Base-by-base conservation (phyloP, 2,113 vertebrate species). In the western clawed frog (Xenopus tropicalis) region DNA sequence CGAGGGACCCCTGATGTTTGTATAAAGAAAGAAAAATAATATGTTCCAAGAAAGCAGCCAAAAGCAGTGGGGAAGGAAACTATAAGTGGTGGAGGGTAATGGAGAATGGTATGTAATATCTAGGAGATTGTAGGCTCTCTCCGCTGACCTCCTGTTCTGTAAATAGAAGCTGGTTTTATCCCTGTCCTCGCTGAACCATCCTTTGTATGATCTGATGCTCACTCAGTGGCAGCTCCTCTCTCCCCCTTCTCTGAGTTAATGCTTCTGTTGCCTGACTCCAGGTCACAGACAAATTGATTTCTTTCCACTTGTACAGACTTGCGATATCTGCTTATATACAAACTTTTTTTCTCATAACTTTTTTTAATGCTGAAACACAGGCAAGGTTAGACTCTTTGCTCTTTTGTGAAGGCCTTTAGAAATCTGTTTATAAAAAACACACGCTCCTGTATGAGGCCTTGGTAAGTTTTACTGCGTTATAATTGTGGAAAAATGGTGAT, bases 281-380 rank as follows among this genome's bases (percentile, higher is more conserved):
- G 72, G 72, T 75, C 72, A 69, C 57, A 19, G 58, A 75, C 24
- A 54, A 74, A 75, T 75, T 75, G 72, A 75, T 75, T 75, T 75
- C 11, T 75, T 54, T 63, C 21, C 46, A 46, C 16, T 67, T 21
- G 12, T 24, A 20, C 43, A 51, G 58, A 54, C 23, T 61, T 62
- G 9, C 7, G n/a, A 69, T 75, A 68, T 75, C 58, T 62, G 44
- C 61, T 61, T 75, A 69, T 75, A 62, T 75, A 54, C 65, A 69
- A 61, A 75, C 57, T 75, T 68, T 69, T 44, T 20, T 66, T 58
- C n/a, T 23, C 12, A 19, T 11, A 11, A 48, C 17, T 21, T 54
- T 17, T 54, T 54, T 54, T 54, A n/a, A 48, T 48, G 29, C 29
- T 37, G 29, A 37, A 37, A 37, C 29, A 37, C 29, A 37, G 29